Evolutionary conservation across 2,888 invertebrate genomes (phyloP).

Genomic region (Lycocerus yunnanus): DNA sequence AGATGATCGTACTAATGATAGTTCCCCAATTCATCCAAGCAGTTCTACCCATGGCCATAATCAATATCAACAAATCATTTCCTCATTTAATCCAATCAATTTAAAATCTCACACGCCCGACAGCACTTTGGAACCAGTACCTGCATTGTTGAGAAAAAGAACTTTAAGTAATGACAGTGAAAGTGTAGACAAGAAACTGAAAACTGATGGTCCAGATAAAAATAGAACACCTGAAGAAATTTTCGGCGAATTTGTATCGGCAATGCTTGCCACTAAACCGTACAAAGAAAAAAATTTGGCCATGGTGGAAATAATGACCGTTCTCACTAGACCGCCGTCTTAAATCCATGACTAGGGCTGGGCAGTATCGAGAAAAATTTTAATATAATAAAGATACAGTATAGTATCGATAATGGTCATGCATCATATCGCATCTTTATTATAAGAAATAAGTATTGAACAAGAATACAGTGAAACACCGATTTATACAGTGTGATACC

Average conservation of each 20-base stretch:
- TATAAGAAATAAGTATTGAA: too few species aligned
- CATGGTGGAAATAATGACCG: slow-evolving; percentile 48
- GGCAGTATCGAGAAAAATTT: not conserved
- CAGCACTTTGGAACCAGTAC: slow-evolving; percentile 19
- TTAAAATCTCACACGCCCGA: slow-evolving; percentile 18
- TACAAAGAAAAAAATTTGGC: slow-evolving; percentile 43
- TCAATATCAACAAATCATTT: not conserved
- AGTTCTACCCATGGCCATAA: slow-evolving; percentile 20
- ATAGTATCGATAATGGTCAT: too few species aligned
- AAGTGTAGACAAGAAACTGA: slow-evolving; percentile 13
- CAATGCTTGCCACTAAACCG: slow-evolving; percentile 42
- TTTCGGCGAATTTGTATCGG: slow-evolving; percentile 46
- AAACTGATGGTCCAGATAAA: slow-evolving; percentile 12
- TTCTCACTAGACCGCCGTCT: slow-evolving; percentile 40
- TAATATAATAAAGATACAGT: not conserved
- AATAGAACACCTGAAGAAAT: slow-evolving; percentile 42
- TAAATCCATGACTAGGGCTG: not conserved
- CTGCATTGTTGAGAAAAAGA: slow-evolving; percentile 12
- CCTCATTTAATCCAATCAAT: not conserved
- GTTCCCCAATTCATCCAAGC: slow-evolving; percentile 18
- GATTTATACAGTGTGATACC: too few species aligned
- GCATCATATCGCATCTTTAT: too few species aligned
- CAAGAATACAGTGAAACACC: too few species aligned
- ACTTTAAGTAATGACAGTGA: slow-evolving; percentile 18
- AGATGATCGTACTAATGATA: slow-evolving; percentile 20